A percentile compares a stretch with the other conserved stretches of the same genome.
Evolutionary conservation across 2,113 vertebrate genomes (phyloP).

Genomic region (Orcinus orca): DNA sequence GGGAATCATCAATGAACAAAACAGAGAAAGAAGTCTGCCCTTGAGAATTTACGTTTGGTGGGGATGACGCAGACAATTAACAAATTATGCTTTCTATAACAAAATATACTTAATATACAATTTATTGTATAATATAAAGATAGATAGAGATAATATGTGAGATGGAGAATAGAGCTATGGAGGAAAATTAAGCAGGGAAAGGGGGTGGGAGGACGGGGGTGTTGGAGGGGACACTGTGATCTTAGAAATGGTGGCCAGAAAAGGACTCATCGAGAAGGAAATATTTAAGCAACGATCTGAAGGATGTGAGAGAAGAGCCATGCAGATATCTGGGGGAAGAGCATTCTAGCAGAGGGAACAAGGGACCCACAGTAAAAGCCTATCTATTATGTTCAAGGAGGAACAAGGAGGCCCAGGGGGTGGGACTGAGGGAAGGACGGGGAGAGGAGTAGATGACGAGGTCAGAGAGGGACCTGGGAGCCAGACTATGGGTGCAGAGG

Average conservation of each 20-base stretch:
- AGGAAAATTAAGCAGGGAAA: not conserved
- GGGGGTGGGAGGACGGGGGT: not conserved
- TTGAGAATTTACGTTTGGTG: not conserved
- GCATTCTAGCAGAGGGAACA: not conserved
- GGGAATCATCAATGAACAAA: constrained; percentile 12
- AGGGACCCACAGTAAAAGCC: not conserved
- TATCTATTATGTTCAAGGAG: not conserved
- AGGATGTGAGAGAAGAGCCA: not conserved
- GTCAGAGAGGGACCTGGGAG: not conserved
- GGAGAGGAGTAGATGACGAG: not conserved
- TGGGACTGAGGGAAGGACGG: not conserved
- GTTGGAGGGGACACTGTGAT: not conserved
- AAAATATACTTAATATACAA: not conserved
- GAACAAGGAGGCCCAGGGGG: not conserved
- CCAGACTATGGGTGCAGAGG: not conserved
- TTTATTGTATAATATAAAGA: not conserved
- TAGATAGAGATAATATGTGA: not conserved
- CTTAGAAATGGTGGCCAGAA: not conserved
- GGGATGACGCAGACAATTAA: not conserved
- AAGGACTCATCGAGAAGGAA: not conserved
- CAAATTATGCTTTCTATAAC: not conserved
- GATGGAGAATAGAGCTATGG: not conserved
- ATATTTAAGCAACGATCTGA: not conserved
- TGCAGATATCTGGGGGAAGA: not conserved
- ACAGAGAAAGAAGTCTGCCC: not conserved